A percentile compares a stretch with the other conserved stretches of the same genome.
Conservation (phyloP, 2,888 invertebrate genomes). For the Diplolepis rosae region DNA sequence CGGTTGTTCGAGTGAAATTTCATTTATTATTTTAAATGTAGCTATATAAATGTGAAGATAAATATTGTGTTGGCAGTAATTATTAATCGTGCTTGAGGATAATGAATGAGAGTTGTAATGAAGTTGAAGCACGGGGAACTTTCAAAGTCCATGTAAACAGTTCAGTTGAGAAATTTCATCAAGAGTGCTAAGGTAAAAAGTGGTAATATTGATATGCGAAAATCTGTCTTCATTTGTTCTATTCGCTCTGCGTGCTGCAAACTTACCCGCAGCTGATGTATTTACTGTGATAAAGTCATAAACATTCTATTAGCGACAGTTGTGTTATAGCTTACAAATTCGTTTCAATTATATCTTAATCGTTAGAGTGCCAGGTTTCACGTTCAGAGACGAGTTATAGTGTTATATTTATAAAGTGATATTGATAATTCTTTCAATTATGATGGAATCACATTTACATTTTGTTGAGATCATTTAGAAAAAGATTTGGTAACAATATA, state of each 20-base stretch:
- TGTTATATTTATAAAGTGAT: neutral
- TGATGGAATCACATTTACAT: too few species aligned
- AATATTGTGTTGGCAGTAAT: conserved; percentile 25
- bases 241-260: neutral
- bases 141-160: neutral
- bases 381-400: neutral
- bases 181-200: neutral
- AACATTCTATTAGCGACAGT: conserved; percentile 15
- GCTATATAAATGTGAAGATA: neutral
- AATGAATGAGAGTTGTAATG: conserved; percentile 6
- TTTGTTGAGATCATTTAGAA: too few species aligned
- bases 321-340: neutral
- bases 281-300: conserved; percentile 2
- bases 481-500: too few species aligned
- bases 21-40: neutral
- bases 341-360: conserved; percentile 1
- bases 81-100: conserved; percentile 18
- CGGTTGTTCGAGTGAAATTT: neutral
- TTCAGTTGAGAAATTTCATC: neutral
- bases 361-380: neutral
- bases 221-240: neutral
- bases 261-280: conserved; percentile 11
- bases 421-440: neutral
- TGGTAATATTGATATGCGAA: neutral
- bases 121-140: neutral